phyloP scores from a whole-genome alignment of 1,140 invertebrate species.

The Panulirus ornatus region DNA sequence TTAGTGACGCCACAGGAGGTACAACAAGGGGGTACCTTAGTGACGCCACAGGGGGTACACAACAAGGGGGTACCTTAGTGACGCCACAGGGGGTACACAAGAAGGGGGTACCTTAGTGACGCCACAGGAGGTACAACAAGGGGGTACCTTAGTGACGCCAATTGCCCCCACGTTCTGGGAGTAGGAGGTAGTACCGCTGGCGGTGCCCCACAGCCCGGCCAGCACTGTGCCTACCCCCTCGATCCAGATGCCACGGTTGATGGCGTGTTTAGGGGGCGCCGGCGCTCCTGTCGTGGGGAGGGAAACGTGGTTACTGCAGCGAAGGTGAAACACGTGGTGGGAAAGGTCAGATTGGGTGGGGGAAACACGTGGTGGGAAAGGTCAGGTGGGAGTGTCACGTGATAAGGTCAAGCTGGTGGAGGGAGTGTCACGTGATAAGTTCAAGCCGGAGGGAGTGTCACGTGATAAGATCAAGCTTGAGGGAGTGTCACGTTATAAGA shows the following conservation, averaged over 20 bases:
- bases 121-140: too few relatives aligned
- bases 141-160: constrained; percentile 83
- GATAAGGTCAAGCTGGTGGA: neutral
- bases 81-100: neutral
- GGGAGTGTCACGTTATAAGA: neutral
- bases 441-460: neutral
- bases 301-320: neutral
- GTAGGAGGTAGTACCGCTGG: constrained; percentile 93
- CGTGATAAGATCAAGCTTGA: neutral
- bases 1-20: neutral
- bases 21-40: neutral
- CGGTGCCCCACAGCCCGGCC: constrained; percentile 88
- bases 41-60: neutral
- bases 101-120: too few relatives aligned
- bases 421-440: too few relatives aligned
- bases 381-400: neutral
- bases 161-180: constrained; percentile 96
- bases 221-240: constrained; percentile 91
- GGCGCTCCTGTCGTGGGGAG: constrained; percentile 82
- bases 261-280: constrained; percentile 89
- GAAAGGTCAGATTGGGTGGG: neutral
- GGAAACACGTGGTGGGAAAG: neutral
- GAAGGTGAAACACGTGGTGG: neutral
- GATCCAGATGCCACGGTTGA: constrained; percentile 90
- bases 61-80: neutral